These are phyloP conservation scores for Ancistrus triradiatus DNA, from an alignment of 2,113 vertebrate species.

Conservation along the genomic window DNA sequence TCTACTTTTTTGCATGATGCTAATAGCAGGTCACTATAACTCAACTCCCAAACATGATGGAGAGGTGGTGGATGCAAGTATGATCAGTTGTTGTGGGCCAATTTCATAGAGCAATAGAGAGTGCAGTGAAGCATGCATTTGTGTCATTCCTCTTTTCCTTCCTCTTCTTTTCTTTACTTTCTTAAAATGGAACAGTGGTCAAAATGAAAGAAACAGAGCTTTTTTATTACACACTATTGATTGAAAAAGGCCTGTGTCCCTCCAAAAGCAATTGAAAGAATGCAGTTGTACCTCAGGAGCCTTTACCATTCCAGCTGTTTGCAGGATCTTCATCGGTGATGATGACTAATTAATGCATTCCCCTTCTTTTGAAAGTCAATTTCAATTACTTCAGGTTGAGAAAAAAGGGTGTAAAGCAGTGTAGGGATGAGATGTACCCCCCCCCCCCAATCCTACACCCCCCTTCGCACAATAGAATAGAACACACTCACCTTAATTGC, in stretches of 20 bases:
- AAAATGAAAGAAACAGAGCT: neutral
- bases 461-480: too few species aligned
- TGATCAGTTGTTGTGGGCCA: conserved; percentile 7
- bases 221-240: conserved; percentile 27
- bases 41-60: conserved; percentile 14
- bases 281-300: conserved; percentile 1
- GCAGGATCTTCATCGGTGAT: conserved; percentile 24
- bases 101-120: neutral
- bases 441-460: conserved; percentile 22
- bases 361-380: conserved; percentile 41
- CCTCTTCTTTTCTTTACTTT: too few species aligned
- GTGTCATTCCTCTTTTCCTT: neutral
- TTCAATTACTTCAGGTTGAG: conserved; percentile 39
- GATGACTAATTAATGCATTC: conserved; percentile 41
- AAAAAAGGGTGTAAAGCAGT: conserved; percentile 29
- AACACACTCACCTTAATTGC: conserved; percentile 57
- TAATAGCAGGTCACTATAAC: conserved; percentile 38
- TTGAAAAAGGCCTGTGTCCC: conserved; percentile 14
- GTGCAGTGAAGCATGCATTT: neutral
- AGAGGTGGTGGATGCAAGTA: too few species aligned
- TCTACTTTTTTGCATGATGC: conserved; percentile 25
- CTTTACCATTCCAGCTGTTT: neutral
- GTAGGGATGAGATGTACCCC: conserved; percentile 24
- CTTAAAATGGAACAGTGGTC: conserved; percentile 1
- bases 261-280: conserved; percentile 1